Conservation (phyloP, 2,797 vertebrate genomes). For the Sciurus vulgaris region DNA sequence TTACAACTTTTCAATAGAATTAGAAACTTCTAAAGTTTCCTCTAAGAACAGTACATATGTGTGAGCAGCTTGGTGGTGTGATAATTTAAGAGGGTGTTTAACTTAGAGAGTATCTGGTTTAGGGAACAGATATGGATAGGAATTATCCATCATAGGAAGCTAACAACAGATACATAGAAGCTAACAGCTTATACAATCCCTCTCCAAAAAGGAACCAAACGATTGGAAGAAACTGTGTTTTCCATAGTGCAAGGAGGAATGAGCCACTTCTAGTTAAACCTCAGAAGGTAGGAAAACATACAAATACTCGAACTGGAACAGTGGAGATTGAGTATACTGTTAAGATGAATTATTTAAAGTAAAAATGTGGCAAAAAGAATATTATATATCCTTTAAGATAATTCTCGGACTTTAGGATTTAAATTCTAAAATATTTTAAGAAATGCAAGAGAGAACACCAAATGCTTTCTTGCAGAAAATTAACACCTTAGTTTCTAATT, state of each 20-base stretch:
- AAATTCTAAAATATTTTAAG: background rate
- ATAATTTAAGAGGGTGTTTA: background rate
- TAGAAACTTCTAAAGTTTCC: background rate
- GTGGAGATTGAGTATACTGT: background rate
- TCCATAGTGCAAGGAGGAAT: background rate
- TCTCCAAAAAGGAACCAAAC: background rate
- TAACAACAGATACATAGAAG: background rate
- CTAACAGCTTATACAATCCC: background rate
- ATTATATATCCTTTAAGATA: background rate
- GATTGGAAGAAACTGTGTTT: background rate
- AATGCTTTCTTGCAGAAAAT: background rate
- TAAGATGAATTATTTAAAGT: conserved; percentile 35
- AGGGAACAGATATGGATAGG: background rate
- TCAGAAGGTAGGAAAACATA: background rate
- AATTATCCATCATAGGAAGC: background rate
- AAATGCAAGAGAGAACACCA: background rate
- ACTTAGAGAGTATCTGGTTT: background rate
- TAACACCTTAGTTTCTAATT: conserved; percentile 36
- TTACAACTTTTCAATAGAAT: background rate
- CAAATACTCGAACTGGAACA: background rate
- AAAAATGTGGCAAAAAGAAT: background rate
- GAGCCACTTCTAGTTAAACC: background rate
- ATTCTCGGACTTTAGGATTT: background rate
- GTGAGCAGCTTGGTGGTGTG: background rate
- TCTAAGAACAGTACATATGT: background rate